A percentile compares a stretch with the other conserved stretches of the same genome.
Evolutionary conservation across 2,113 vertebrate genomes (phyloP).

Genomic region (Cyanoliseus patagonus): DNA sequence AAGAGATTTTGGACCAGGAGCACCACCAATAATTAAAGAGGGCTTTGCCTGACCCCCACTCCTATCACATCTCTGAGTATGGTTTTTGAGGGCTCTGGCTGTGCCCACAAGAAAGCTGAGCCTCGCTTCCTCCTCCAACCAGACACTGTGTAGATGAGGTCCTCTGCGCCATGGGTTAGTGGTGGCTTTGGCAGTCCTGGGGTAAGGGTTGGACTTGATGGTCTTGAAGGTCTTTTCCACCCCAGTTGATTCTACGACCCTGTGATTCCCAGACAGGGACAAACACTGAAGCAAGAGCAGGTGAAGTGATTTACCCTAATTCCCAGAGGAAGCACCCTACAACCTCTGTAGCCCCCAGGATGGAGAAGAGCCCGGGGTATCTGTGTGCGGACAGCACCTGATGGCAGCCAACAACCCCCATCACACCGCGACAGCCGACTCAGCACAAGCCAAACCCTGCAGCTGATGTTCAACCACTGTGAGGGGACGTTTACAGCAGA

Average conservation of each 20-base stretch:
- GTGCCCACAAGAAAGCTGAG: neutral
- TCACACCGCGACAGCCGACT: rapidly evolving
- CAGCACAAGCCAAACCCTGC: neutral
- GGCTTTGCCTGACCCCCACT: neutral
- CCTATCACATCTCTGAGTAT: rapidly evolving
- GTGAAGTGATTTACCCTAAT: neutral
- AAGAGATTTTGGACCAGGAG: neutral
- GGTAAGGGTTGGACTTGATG: neutral
- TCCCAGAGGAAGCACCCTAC: neutral
- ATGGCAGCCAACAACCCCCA: rapidly evolving
- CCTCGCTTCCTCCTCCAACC: rapidly evolving
- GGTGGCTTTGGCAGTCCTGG: neutral
- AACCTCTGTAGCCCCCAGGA: neutral
- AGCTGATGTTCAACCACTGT: neutral
- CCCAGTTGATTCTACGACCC: neutral
- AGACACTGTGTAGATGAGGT: neutral
- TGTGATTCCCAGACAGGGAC: neutral
- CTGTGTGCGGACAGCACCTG: rapidly evolving
- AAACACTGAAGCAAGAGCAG: neutral
- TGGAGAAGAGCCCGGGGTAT: neutral
- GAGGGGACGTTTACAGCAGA: neutral
- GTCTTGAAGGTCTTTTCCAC: neutral
- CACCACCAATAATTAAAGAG: rapidly evolving
- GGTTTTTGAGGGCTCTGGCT: neutral
- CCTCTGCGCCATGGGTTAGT: neutral